Conservation (phyloP, 2,797 vertebrate genomes). For the Limosa lapponica region DNA sequence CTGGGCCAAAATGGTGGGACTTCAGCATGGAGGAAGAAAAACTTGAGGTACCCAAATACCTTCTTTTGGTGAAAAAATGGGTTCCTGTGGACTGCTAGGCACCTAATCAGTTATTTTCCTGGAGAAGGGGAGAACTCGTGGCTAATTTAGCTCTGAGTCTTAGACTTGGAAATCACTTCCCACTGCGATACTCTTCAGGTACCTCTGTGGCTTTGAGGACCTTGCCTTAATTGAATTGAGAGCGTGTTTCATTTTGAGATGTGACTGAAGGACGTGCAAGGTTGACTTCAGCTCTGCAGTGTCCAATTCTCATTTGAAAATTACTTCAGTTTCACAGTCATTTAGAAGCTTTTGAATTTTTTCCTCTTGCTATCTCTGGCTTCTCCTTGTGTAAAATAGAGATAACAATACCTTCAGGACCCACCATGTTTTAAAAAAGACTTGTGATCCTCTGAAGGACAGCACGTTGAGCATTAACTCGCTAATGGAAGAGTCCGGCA, state of each 20-base stretch:
- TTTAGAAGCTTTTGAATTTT: neutral
- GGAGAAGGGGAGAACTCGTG: neutral
- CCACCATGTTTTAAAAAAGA: neutral
- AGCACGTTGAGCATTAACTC: neutral
- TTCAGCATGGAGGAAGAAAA: neutral
- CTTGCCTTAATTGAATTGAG: neutral
- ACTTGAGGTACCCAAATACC: conserved; percentile 37
- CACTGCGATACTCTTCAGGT: neutral
- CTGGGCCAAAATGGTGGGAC: neutral
- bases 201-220: neutral
- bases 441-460: neutral
- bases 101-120: neutral
- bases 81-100: neutral
- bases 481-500: neutral
- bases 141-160: neutral
- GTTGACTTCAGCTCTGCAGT: neutral
- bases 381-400: conserved; percentile 2
- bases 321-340: neutral
- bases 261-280: neutral
- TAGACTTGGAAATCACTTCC: neutral
- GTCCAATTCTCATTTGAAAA: conserved; percentile 4
- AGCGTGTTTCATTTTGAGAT: neutral
- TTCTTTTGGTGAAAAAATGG: neutral
- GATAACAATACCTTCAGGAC: neutral
- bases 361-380: neutral